phyloP scores from a whole-genome alignment of 2,113 vertebrate species.

The Onychorhynchus coronatus region DNA sequence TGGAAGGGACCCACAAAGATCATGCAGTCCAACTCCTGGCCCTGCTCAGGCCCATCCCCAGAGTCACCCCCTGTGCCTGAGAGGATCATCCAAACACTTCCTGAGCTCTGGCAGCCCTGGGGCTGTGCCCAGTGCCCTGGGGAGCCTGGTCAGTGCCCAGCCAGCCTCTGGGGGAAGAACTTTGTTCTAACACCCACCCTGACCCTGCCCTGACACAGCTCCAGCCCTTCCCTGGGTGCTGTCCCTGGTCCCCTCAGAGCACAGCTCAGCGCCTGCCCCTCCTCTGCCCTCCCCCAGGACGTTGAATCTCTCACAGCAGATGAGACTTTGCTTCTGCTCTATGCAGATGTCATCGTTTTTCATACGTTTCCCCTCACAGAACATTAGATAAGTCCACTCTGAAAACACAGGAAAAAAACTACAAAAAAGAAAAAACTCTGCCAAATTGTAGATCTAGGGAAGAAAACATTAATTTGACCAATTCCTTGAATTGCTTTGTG shows the following conservation, averaged over 20 bases:
- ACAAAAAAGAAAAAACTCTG: accelerated
- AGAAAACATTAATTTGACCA: not conserved
- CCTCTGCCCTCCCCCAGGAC: not conserved
- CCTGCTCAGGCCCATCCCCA: not conserved
- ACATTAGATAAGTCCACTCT: not conserved
- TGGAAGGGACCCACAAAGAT: not conserved
- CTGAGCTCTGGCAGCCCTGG: not conserved
- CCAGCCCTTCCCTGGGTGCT: not conserved
- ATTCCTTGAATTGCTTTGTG: not conserved
- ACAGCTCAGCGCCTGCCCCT: not conserved
- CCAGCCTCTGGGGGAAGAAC: no score
- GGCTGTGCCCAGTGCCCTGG: not conserved
- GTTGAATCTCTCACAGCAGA: not conserved
- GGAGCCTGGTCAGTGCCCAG: not conserved
- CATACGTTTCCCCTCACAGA: not conserved
- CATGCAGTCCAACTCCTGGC: no score
- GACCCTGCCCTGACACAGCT: not conserved
- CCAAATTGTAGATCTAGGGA: not conserved
- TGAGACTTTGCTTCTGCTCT: not conserved
- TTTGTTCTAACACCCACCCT: no score
- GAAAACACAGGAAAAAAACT: not conserved
- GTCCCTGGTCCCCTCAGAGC: not conserved
- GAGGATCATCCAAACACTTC: no score
- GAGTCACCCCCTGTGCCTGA: not conserved
- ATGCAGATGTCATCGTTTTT: not conserved